A percentile compares a stretch with the other conserved stretches of the same genome.
Evolutionary conservation across 2,797 vertebrate species (phyloP).

Genomic region (Emydoidea blandingii): DNA sequence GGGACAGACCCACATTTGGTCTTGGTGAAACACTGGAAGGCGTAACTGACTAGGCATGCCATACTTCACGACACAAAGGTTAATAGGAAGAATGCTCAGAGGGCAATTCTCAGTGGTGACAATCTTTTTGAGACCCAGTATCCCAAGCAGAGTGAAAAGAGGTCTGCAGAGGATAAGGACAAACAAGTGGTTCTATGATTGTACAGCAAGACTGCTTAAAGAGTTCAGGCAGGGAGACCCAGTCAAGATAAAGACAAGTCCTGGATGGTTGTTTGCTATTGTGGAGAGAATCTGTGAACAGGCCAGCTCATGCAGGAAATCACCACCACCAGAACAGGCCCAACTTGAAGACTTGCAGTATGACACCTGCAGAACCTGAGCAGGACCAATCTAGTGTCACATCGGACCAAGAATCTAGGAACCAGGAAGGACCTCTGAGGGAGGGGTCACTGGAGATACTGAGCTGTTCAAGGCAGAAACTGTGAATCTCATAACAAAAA

Average conservation of each 20-base stretch:
- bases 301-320: background rate
- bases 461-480: accelerated
- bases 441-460: background rate
- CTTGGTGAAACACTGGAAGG: background rate
- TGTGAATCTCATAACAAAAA: background rate
- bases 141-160: background rate
- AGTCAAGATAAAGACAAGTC: background rate
- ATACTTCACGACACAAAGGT: background rate
- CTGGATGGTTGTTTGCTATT: background rate
- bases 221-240: background rate
- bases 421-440: background rate
- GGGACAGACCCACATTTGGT: background rate
- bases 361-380: background rate
- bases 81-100: background rate
- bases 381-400: background rate
- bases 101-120: background rate
- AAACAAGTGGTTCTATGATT: background rate
- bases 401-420: background rate
- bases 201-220: background rate
- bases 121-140: background rate
- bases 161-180: background rate
- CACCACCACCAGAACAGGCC: background rate
- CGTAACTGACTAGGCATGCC: background rate
- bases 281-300: background rate
- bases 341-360: background rate